Base-by-base conservation (phyloP, 2,797 vertebrate genomes). In the Alcedo quadribrachys region DNA sequence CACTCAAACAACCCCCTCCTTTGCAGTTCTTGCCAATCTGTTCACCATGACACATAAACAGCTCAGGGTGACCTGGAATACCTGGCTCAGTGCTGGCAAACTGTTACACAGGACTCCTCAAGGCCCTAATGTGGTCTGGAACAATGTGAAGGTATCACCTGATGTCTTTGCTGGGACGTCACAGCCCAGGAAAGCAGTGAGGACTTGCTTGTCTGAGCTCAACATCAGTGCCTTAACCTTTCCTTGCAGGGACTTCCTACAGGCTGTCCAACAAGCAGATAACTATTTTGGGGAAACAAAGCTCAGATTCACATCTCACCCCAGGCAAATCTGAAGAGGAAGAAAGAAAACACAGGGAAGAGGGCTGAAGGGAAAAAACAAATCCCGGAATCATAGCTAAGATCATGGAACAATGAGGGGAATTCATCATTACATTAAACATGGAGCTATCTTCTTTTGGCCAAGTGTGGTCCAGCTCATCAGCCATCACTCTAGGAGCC, bases 281-380 rank as follows among this genome's bases (percentile, higher is more conserved):
- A 48, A 68, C 85, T 97, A 87, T 95, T 96, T 93, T 30, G 67
- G 87, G 90, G 61, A 60, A 95, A 95, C 68, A 88, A 95, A 90
- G 96, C 88, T 80, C 68, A 93, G 90, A 97, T 97, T 97, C 96
- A 97, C 82, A 66, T 68, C 55, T 69, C 35, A 37, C 62, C 85
- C 92, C 80, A 9, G 78, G 62, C 58, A 81, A 60, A 81, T 83
- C 81, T 48, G 80, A 90, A 92, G 71, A 40, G n/a, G 50, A 93
- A 84, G 92, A 90, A 77, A 62, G 58, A 73, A 91, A 96, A 93
- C 95, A 87, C 68, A 28, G 45, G 66, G 25, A 84, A 86, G 77
- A 78, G 27, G 90, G 55, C 43, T 25, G 54, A 85, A 71, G 80
- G 84, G 50, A n/a, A 90, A 46, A 81, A 73, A 55, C 54, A 82